Base-by-base conservation (phyloP, 64 coral and sea anemone species). In the Platygyra sinensis region DNA sequence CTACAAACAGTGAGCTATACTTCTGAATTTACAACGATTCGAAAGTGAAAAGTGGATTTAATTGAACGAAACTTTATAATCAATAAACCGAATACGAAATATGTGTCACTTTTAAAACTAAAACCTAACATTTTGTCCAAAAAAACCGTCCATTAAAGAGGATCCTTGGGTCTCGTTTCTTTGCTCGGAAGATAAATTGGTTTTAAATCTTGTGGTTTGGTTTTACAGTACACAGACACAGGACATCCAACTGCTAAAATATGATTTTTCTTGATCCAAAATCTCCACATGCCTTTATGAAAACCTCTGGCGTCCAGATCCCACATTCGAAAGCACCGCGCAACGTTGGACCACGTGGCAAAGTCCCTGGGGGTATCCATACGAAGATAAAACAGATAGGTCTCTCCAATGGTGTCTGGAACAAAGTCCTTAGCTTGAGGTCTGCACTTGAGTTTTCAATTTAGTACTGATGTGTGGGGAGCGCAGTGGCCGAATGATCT, bases 271-370 rank as follows among this genome's bases (percentile, higher is more conserved):
- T n/a, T n/a, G n/a, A n/a, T n/a, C n/a, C n/a, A n/a, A n/a, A 94
- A 86, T 83, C 95, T 94, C 95, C 91, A 94, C 72, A 90, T 82
- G 62, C 95, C 94, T 75, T 94, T 98, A 74, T 98, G 95, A 72
- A 91, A 98, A 17, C 95, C 95, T 50, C 95, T 72, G 2, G 87
- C 72, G 78, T 98, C 95, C 31, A 98, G 85, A 76, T 98, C 91
- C 95, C 95, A 98, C 31, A 98, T 89, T 54, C 90, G 91, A 74
- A 98, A 88, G 61, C 95, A 98, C 31, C 94, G 89, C 38, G 91
- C 87, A 9, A 98, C 65, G 67, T 92, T 98, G 18, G 90, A 84
- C 95, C 95, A 98, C 10, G 92, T 98, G 24, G 75, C 72, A 78
- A 79, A 98, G 74, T 98, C 96, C 27, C 62, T 89, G 14, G 74